These are phyloP conservation scores for Seladonia tumulorum DNA, from an alignment of 2,888 invertebrate species.

Conservation along the genomic window DNA sequence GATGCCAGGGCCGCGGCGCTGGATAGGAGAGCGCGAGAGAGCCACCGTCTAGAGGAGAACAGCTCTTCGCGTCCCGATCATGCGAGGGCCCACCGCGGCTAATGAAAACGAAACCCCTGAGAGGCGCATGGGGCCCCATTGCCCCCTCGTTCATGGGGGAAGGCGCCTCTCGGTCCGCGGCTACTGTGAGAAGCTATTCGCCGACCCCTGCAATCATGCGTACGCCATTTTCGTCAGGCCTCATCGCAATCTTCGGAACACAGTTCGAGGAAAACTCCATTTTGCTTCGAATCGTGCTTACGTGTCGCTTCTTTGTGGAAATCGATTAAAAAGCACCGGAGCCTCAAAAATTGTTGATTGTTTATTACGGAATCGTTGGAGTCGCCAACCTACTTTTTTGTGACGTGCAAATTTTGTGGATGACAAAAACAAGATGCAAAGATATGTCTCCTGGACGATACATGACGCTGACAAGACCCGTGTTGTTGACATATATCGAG, in stretches of 20 bases:
- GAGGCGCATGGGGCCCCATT: slow-evolving; percentile 37
- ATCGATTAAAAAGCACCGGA: neutral
- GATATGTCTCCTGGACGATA: too few relatives aligned
- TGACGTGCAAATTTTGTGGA: too few relatives aligned
- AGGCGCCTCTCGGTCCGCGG: slow-evolving; percentile 49
- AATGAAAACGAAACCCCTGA: slow-evolving; percentile 70
- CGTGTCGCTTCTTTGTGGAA: neutral
- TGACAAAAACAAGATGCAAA: too few relatives aligned
- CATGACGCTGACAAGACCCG: too few relatives aligned
- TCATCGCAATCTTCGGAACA: slow-evolving; percentile 12
- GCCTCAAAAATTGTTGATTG: neutral
- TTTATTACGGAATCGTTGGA: too few relatives aligned
- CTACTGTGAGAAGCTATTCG: slow-evolving; percentile 68
- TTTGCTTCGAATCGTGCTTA: neutral
- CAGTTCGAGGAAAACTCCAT: neutral
- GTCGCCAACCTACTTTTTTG: too few relatives aligned
- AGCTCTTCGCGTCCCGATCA: slow-evolving; percentile 50
- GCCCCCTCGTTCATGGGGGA: slow-evolving; percentile 24
- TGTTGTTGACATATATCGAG: too few relatives aligned
- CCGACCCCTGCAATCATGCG: slow-evolving; percentile 57
- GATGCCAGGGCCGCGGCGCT: slow-evolving; percentile 55
- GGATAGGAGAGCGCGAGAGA: slow-evolving; percentile 1
- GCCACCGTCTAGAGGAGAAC: neutral
- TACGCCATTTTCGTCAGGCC: slow-evolving; percentile 49
- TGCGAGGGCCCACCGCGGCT: slow-evolving; percentile 55